Evolutionary conservation across 2,797 vertebrate genomes (phyloP).

Genomic region (Gobionotothen gibberifrons): DNA sequence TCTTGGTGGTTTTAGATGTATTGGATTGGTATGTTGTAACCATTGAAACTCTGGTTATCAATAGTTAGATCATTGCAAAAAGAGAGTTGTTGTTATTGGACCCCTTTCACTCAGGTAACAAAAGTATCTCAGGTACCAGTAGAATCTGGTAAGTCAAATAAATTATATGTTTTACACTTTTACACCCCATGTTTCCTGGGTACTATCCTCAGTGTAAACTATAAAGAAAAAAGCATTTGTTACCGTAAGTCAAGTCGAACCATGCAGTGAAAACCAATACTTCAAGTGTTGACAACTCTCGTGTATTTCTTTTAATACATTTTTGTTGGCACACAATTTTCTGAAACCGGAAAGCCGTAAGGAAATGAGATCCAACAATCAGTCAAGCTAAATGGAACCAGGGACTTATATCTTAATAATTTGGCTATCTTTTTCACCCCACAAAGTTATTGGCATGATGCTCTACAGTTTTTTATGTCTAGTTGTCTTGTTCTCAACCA

Average conservation of each 20-base stretch:
- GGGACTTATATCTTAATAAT: no score
- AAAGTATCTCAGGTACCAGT: not conserved
- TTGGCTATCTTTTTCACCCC: no score
- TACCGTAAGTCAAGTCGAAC: no score
- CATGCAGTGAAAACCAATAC: no score
- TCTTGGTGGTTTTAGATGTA: not conserved
- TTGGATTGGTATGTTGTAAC: not conserved
- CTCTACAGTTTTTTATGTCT: slow-evolving; percentile 9
- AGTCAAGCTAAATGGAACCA: no score
- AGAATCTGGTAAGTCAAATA: slow-evolving; percentile 1
- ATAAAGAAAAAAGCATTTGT: no score
- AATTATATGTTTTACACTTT: not conserved
- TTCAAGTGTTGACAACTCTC: not conserved
- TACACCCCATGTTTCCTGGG: no score
- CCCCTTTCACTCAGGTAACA: not conserved
- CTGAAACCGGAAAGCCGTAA: no score
- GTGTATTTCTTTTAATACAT: no score
- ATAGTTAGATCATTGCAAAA: not conserved
- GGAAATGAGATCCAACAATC: no score
- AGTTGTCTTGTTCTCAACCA: not conserved
- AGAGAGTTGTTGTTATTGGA: not conserved
- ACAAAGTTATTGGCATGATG: slow-evolving; percentile 7
- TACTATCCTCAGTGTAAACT: no score
- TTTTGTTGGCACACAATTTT: no score
- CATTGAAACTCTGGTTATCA: not conserved